Evolutionary conservation across 2,888 invertebrate genomes (phyloP), one percentile per base, ranked within the genome.

Genomic region (Callinectes sapidus): DNA sequence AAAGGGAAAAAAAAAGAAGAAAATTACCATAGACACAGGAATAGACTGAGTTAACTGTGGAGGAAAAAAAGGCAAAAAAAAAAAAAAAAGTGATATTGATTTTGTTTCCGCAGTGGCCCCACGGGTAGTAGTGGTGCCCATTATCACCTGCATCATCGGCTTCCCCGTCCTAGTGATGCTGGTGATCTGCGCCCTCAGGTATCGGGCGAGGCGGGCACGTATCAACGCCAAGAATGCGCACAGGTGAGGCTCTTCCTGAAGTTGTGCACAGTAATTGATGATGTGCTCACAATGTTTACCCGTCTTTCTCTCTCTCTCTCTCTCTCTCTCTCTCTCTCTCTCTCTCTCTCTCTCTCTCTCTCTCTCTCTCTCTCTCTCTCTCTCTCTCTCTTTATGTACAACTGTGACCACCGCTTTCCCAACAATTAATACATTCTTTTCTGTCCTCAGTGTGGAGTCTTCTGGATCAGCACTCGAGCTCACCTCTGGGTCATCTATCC

Each of bases 91-190:
- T 10, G 1, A 71, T 85, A 5, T 6, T 23, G 13, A 6, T 86
- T 32, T 16, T 18, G 18, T 86, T 87, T 55, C n/a, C 32, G 16
- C 91, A 94, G 94, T 94, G 35, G 92, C 93, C 13, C 94, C 93
- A 13, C 71, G 90, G 85, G 92, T 93, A 61, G 94, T 94, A 54
- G 93, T 94, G 54, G 92, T 94, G 89, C 94, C 94, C 23, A 94
- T 94, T 81, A n/a, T 94, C 85, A 98, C 98, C 92, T 98, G 98
- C 96, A 98, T 98, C 95, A 97, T 98, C 95, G 98, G 98, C 93
- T 98, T 98, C 95, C 98, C 98, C 77, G 96, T 98, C 95, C 96
- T 98, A 95, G 98, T 98, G 3, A 96, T 98, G 93, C 97, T 98
- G 95, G 97, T 98, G 94, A 98, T 98, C 95, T 98, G 98, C 96